Evolutionary conservation across 2,888 invertebrate genomes (phyloP), one percentile per base, ranked within the genome.

Genomic region (Dilophus febrilis): DNA sequence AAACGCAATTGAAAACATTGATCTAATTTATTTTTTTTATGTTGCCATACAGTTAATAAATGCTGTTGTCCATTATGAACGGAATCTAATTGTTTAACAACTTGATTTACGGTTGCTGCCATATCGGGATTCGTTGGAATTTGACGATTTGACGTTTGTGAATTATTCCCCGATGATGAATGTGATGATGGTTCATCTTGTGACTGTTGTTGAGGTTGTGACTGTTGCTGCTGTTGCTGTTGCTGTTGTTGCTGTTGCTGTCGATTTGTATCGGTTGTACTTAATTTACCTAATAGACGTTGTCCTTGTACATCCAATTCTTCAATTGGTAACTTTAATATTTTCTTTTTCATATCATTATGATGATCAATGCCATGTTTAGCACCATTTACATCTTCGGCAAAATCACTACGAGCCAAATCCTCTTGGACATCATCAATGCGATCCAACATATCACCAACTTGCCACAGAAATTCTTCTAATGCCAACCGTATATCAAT

Each of bases 381-480:
- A 14, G 95, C 91, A 37, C 87, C 83, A 41, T 78, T 79, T 17
- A 94, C 88, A 64, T 95, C 92, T 54, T 92, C 90, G 1, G 95
- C 92, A 55, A 91, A 87, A 55, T 94, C 92, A 48, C 86, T 88
- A 47, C 90, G 76, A 40, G 84, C 84, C 40, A 97, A 72, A 59
- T 92, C 91, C 57, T 91, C 90, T 57, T 91, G 86, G 46, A 94
- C 68, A 55, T 91, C 88, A 54, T 95, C 94, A 44, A 95, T 70
- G 46, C 90, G 74, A 58, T 91, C 90, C 45, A 94, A 70, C 46
- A 94, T 71, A 60, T 97, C 95, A 37, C 86, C 81, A 2, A 91
- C 87, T 66, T 91, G 90, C 90, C 92, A 94, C 52, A 86, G 81
- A 61, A 95, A 85, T 57, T 92, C 91, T 66, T 97, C 95, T 51